Conservation (phyloP, 2,113 vertebrate species). For the Podarcis raffonei region DNA sequence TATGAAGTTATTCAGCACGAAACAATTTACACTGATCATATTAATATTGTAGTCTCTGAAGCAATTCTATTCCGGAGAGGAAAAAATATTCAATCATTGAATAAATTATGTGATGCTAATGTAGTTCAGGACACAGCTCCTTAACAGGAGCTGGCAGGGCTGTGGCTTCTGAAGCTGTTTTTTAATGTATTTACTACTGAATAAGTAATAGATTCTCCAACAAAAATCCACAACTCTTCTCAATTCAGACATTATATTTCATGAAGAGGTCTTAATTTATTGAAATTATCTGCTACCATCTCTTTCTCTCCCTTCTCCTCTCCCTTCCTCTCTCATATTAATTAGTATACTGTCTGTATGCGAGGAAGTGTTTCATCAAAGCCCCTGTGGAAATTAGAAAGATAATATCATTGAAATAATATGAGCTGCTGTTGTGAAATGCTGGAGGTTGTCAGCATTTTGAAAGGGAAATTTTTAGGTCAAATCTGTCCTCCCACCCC, state of each 20-base stretch:
- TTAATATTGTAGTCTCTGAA: slow-evolving; percentile 30
- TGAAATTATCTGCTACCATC: not conserved
- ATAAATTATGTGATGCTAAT: slow-evolving; percentile 72
- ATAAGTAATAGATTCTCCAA: slow-evolving; percentile 72
- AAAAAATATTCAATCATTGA: slow-evolving; percentile 59
- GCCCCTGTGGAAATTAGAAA: not conserved
- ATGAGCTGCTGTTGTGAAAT: not conserved
- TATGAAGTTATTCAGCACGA: slow-evolving; percentile 35
- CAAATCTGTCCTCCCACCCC: not conserved
- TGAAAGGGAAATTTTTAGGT: not conserved
- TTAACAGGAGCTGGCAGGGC: slow-evolving; percentile 57
- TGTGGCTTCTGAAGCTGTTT: not conserved
- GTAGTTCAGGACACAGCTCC: slow-evolving; percentile 37
- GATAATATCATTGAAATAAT: not conserved
- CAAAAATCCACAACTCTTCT: slow-evolving; percentile 28
- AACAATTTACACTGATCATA: slow-evolving; percentile 28
- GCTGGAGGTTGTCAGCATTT: not conserved
- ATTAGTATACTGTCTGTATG: not conserved
- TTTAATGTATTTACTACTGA: slow-evolving; percentile 57
- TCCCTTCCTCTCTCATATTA: not conserved
- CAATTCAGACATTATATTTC: slow-evolving; percentile 24
- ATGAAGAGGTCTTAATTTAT: slow-evolving; percentile 8
- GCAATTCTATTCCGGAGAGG: slow-evolving; percentile 47
- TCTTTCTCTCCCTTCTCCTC: not conserved
- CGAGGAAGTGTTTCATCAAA: not conserved